Percentiles rank a stretch among this genome's conserved stretches.
Evolutionary conservation across 1,140 invertebrate genomes (phyloP).

Genomic region (Platyura marginata): DNA sequence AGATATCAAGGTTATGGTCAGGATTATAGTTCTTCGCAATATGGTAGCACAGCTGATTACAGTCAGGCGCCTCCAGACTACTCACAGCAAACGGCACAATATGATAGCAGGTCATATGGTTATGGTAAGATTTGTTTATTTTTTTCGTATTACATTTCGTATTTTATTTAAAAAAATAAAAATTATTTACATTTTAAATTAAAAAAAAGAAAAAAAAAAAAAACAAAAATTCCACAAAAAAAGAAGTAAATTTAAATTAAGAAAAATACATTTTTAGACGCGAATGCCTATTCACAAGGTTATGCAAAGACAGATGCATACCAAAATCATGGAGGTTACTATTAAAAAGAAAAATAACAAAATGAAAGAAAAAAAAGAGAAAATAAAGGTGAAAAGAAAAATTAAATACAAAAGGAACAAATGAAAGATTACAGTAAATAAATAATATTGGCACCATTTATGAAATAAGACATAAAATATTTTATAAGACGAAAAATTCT

Average conservation of each 20-base stretch:
- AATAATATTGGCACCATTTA: too few relatives aligned
- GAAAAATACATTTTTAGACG: neutral
- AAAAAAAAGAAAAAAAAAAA: neutral
- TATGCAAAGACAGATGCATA: slow-evolving; percentile 1
- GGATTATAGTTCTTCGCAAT: neutral
- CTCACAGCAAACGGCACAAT: neutral
- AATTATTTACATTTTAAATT: neutral
- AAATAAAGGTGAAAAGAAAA: too few relatives aligned
- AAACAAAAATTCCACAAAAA: neutral
- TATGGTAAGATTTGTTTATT: neutral
- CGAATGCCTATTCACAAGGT: neutral
- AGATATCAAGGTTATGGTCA: neutral
- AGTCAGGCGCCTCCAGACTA: neutral
- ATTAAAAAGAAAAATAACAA: neutral
- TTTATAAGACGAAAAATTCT: too few relatives aligned
- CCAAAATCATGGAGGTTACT: neutral
- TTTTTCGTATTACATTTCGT: neutral
- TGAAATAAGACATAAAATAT: too few relatives aligned
- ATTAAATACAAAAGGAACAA: too few relatives aligned
- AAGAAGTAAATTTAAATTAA: neutral
- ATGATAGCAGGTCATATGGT: neutral
- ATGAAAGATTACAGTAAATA: too few relatives aligned
- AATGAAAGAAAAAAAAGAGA: neutral
- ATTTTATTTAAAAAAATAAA: neutral
- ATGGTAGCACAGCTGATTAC: neutral